phyloP scores from a whole-genome alignment of 2,797 vertebrate species.

The Tapirus indicus region DNA sequence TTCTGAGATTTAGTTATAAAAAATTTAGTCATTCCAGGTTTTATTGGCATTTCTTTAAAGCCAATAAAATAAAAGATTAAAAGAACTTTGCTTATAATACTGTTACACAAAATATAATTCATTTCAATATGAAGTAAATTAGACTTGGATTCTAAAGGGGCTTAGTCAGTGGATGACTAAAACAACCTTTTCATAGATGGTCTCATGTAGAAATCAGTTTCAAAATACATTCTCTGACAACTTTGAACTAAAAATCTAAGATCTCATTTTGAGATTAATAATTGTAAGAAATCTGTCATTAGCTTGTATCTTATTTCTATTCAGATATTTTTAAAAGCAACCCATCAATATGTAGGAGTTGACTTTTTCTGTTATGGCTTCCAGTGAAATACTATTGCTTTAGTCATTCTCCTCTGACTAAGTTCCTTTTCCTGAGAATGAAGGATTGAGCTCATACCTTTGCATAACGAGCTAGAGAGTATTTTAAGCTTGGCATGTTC shows the following conservation, averaged over 20 bases:
- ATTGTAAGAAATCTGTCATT: conserved; percentile 54
- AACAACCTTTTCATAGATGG: conserved; percentile 62
- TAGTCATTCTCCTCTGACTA: conserved; percentile 42
- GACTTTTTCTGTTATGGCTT: conserved; percentile 53
- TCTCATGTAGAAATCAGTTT: conserved; percentile 48
- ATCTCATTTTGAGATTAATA: conserved; percentile 55
- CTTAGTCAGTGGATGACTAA: conserved; percentile 71
- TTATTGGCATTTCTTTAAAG: conserved; percentile 55
- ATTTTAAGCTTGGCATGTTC: conserved; percentile 81
- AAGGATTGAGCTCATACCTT: conserved; percentile 76
- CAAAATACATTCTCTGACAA: conserved; percentile 52
- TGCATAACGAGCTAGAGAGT: conserved; percentile 69
- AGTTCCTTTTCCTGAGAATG: conserved; percentile 72
- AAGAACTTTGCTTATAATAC: conserved; percentile 61
- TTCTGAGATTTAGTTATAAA: conserved; percentile 42
- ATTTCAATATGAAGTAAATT: conserved; percentile 68
- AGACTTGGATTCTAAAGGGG: conserved; percentile 64
- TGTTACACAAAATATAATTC: conserved; percentile 68
- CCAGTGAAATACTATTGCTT: conserved; percentile 48
- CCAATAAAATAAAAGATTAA: conserved; percentile 56
- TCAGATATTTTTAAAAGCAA: conserved; percentile 56
- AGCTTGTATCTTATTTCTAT: conserved; percentile 44
- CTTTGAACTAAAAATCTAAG: conserved; percentile 60
- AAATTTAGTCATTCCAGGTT: conserved; percentile 49
- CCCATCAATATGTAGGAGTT: conserved; percentile 9